Conservation (phyloP, 2,797 vertebrate genomes). For the Onychomys torridus region DNA sequence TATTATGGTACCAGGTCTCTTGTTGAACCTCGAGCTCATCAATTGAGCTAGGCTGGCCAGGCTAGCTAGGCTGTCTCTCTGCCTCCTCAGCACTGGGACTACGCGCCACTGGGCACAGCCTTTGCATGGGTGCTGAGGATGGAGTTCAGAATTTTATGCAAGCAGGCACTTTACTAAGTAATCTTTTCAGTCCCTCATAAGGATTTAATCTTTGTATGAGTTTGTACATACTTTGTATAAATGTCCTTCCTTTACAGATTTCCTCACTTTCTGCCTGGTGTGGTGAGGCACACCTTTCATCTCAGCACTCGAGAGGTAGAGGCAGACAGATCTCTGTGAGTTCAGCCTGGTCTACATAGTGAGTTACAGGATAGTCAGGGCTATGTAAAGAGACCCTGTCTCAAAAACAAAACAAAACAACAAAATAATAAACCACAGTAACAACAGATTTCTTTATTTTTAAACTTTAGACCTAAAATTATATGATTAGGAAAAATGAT, state of each 20-base stretch:
- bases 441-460: not conserved
- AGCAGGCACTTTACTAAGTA: not conserved
- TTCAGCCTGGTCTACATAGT: not conserved
- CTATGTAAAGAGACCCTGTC: not conserved
- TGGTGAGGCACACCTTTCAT: not conserved
- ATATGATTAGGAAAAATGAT: not conserved
- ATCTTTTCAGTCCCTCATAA: slow-evolving; percentile 24
- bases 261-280: not conserved
- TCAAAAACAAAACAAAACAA: not conserved
- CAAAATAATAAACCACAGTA: not conserved
- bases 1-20: not conserved
- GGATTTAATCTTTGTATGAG: not conserved
- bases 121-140: not conserved
- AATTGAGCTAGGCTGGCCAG: not conserved
- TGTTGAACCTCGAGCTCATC: not conserved
- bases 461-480: slow-evolving; percentile 21
- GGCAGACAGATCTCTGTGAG: not conserved
- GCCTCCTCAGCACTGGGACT: too few relatives aligned
- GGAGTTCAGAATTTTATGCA: not conserved
- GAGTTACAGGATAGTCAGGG: not conserved
- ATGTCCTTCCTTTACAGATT: slow-evolving; percentile 35
- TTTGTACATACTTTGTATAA: not conserved
- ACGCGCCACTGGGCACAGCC: not conserved
- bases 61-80: too few relatives aligned
- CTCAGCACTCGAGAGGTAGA: not conserved